Percentiles rank a stretch among this genome's conserved stretches.
Evolutionary conservation across 2,888 invertebrate species (phyloP).

Genomic region (Myathropa florea): DNA sequence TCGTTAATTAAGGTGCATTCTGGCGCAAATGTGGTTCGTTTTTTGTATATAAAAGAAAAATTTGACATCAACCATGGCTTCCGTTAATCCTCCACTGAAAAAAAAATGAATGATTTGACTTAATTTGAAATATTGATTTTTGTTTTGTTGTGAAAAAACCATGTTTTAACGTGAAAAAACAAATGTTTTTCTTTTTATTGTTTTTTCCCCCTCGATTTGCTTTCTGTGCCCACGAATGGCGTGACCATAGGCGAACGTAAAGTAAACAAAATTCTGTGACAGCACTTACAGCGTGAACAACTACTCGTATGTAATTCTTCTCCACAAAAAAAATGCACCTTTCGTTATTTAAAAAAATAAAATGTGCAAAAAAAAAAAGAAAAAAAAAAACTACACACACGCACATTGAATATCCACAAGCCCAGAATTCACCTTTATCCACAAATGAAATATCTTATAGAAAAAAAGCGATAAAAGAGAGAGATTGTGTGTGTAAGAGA

Average conservation of each 20-base stretch:
- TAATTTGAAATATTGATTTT: neutral
- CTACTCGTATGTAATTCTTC: slow-evolving; percentile 3
- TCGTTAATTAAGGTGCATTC: slow-evolving; percentile 57
- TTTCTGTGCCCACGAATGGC: slow-evolving; percentile 26
- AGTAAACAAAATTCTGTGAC: slow-evolving; percentile 28
- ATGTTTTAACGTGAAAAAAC: neutral
- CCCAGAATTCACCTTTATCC: slow-evolving; percentile 34
- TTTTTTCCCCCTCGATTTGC: slow-evolving; percentile 24
- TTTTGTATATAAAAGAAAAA: neutral
- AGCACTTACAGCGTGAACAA: slow-evolving; percentile 29
- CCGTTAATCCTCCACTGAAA: slow-evolving; percentile 61
- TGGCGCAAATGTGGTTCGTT: slow-evolving; percentile 64
- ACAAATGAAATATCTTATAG: slow-evolving; percentile 43
- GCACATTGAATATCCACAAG: neutral
- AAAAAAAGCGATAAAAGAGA: slow-evolving; percentile 62
- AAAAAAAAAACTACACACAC: neutral
- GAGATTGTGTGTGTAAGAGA: slow-evolving; percentile 65
- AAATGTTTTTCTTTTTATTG: neutral
- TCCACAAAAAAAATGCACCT: neutral
- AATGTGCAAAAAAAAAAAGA: neutral
- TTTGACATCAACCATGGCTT: slow-evolving; percentile 66
- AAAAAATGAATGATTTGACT: neutral
- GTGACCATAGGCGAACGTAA: slow-evolving; percentile 54
- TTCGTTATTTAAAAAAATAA: neutral
- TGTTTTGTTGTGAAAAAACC: neutral